Evolutionary conservation across 2,888 invertebrate genomes (phyloP), one percentile per base, ranked within the genome.

Genomic region (Orchestes rusci): DNA sequence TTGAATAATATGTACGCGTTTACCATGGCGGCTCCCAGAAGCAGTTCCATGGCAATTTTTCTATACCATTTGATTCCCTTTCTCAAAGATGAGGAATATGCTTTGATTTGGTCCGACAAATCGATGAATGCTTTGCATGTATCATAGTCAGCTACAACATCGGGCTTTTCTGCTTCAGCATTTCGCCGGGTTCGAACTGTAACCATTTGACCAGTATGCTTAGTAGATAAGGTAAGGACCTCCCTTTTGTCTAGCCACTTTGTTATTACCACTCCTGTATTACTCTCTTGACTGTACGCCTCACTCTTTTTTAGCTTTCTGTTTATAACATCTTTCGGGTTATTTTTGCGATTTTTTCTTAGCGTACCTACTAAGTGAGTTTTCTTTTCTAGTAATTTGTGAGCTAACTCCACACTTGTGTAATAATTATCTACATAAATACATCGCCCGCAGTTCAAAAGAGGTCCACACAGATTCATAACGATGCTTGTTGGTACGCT

Each of bases 291-390:
- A 4, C 5, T 12, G 12, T 16, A 15, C 13, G 31, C 3, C 19
- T 46, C 46, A 4, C 32, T 33, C 27, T 32, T 44, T 55, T 59
- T 58, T 10, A 56, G 37, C 38, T 54, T 54, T 49, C 48, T 45
- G 10, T 43, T 20, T 12, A 43, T 45, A 3, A 58, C 50, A 28
- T 56, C 50, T 40, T 51, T 51, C 30, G 58, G 58, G 43, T 55
- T 60, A 37, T 47, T 39, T 53, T 56, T 54, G 31, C 57, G 45
- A 44, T 61, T 62, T 31, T 37, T 45, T 30, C 59, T 37, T 27
- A 63, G 43, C 32, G 58, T 61, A 46, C 59, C 61, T 34, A 59
- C 45, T 27, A 59, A 45, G 50, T 61, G 54, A 16, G 57, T 58
- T 39, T 57, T 51, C 48, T 53, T 50, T 13, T 51, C 31, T 33